Evolutionary conservation across 2,888 invertebrate species (phyloP), one percentile per base, ranked within the genome.

Genomic region (Trilocha varians): DNA sequence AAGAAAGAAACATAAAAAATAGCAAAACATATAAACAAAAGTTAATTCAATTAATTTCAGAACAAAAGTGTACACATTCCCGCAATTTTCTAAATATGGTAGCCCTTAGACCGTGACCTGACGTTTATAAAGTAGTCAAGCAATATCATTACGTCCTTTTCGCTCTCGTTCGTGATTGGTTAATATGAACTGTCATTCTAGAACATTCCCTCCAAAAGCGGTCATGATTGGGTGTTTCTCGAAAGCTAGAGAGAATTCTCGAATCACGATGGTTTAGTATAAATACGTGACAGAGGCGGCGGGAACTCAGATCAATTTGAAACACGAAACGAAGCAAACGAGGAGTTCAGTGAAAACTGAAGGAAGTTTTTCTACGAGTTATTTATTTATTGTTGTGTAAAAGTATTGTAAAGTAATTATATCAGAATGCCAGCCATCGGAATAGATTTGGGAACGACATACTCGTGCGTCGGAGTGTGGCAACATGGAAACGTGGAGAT

Each of bases 401-500:
- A 34, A 16, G 16, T 39, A 17, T 34, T 32, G 16, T 33, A 39
- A 35, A 38, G 11, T 15, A 32, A 47, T 34, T 41, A 41, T 43
- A 39, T 45, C 39, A 82, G 62, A 68, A 84, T 86, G 82, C 79
- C 83, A 65, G 87, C 87, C 57, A 73, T 87, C 51, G 87, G 87
- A 73, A 87, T 87, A 50, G 87, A 87, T 68, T 72, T 87, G 53
- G 87, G 87, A 44, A 87, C 87, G 34, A 87, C 87, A n/a, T 87
- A 87, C 65, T 87, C 87, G 50, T 87, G 87, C 56, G 87, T 87
- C 17, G 83, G 80, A 45, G 82, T 83, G n/a, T 83, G 71, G 71
- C 83, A 82, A 62, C 89, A 91, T 55, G 91, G 92, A 43, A 91
- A 91, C 62, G 91, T 92, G 63, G 91, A 92, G 69, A 91, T 92